Base-by-base conservation (phyloP, 2,113 vertebrate species). In the Poeciliopsis prolifica region DNA sequence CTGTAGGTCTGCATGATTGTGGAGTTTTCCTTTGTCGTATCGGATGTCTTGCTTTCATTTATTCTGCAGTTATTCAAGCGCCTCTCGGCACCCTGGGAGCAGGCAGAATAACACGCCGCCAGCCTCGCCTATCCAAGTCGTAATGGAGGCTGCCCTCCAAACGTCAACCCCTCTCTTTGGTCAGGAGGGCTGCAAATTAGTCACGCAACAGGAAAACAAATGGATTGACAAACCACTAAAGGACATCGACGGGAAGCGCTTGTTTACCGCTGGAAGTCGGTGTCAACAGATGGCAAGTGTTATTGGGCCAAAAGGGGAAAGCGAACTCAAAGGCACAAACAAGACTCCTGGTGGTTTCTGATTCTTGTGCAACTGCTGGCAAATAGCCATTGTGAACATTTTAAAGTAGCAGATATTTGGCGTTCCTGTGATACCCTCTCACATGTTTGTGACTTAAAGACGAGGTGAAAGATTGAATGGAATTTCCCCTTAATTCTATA, bases 61-160 rank as follows among this genome's bases (percentile, higher is more conserved):
- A 5, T 4, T 33, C 28, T 35, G 35, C 29, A 64, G 54, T 24
- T 28, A 70, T 40, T 40, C 1, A 35, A 62, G 12, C 51, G 33
- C 40, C 10, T 10, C 17, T 14, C n/a, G 0, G 29, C 33, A 22
- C 63, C 26, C 48, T 8, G 7, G 61, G 28, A 74, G 35, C 65
- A 69, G 51, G 30, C 68, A 61, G 24, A 81, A 79, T 54, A 75
- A 73, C 65, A 70, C 42, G 44, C 66, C 13, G 65, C 65, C 64
- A 30, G 48, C 5, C 1, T 65, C 65, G 42, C n/a, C 61, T 65
- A 77, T 77, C 48, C 51, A 61, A 77, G 44, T 37, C 51, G 44
- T 42, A 15, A 31, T 5, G n/a, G 62, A 15, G 19, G 26, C 5
- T 24, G 66, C 26, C 58, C 30, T 76, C 29, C 3, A 68, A 77